Evolutionary conservation across 1,140 invertebrate species (phyloP).

Genomic region (Drosophila asahinai): DNA sequence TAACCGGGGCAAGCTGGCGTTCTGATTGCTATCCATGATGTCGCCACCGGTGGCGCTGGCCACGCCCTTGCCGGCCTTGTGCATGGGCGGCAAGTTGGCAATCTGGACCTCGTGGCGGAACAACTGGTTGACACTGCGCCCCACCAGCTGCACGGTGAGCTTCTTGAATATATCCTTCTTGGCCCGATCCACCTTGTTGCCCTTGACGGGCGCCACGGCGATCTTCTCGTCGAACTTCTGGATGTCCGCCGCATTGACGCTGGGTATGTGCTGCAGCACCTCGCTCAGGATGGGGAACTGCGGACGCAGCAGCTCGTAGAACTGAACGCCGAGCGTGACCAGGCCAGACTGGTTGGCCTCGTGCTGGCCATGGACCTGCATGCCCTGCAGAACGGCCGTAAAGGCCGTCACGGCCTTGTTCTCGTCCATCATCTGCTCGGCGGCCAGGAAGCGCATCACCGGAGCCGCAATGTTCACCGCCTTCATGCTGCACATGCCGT

Average conservation of each 20-base stretch:
- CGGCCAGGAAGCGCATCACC: slow-evolving; percentile 87
- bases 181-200: slow-evolving; percentile 93
- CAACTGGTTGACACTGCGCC: slow-evolving; percentile 92
- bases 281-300: slow-evolving; percentile 88
- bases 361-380: slow-evolving; percentile 93
- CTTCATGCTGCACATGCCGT: slow-evolving; percentile 92
- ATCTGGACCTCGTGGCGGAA: slow-evolving; percentile 95
- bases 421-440: slow-evolving; percentile 87
- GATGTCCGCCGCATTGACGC: slow-evolving; percentile 90
- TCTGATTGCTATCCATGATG: slow-evolving; percentile 79
- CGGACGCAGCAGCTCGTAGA: slow-evolving; percentile 93
- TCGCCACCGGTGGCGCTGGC: slow-evolving; percentile 17
- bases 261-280: slow-evolving; percentile 91
- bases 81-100: slow-evolving; percentile 90
- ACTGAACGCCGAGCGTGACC: slow-evolving; percentile 86
- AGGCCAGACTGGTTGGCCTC: slow-evolving; percentile 88
- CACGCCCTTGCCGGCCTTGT: slow-evolving; percentile 33
- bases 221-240: slow-evolving; percentile 94
- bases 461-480: slow-evolving; percentile 90
- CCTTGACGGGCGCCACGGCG: slow-evolving; percentile 88
- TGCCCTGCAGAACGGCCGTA: slow-evolving; percentile 90
- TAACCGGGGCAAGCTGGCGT: slow-evolving; percentile 64
- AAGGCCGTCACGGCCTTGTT: slow-evolving; percentile 90
- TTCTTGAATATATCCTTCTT: slow-evolving; percentile 96
- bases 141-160: slow-evolving; percentile 92